Conservation (phyloP, 2,888 invertebrate species). For the Portevinia maculata region DNA sequence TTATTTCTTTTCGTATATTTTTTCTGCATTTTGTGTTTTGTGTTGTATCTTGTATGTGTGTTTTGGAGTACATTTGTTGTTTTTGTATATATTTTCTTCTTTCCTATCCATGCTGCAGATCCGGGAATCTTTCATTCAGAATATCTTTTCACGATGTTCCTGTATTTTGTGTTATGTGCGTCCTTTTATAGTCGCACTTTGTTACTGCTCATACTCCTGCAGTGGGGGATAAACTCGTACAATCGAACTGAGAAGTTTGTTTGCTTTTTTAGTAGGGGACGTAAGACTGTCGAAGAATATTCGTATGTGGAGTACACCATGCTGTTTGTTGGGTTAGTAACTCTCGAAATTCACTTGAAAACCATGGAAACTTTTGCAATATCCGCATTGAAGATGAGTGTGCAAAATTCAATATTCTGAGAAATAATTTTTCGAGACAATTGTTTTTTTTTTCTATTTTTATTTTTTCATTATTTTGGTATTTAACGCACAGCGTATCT, state of each 20-base stretch:
- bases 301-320: conserved; percentile 6
- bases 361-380: conserved; percentile 72
- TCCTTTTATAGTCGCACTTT: conserved; percentile 56
- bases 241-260: conserved; percentile 18
- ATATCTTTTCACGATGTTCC: conserved; percentile 25
- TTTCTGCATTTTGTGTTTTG: conserved; percentile 37
- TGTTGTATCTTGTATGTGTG: conserved; percentile 30
- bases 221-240: conserved; percentile 27
- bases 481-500: conserved; percentile 7
- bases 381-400: conserved; percentile 60
- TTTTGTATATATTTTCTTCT: conserved; percentile 15
- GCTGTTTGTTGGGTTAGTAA: conserved; percentile 32
- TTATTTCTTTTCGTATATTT: conserved; percentile 43
- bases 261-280: not conserved
- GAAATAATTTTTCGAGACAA: conserved; percentile 63
- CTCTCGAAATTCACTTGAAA: conserved; percentile 59
- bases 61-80: conserved; percentile 18
- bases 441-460: conserved; percentile 41
- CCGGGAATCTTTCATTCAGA: conserved; percentile 47
- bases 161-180: conserved; percentile 32
- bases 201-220: conserved; percentile 60
- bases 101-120: conserved; percentile 18
- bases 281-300: conserved; percentile 6
- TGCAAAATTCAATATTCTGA: conserved; percentile 63
- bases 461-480: no score